Evolutionary conservation across 1,140 invertebrate species (phyloP), one percentile per base, ranked within the genome.

Genomic region (Bombus soroeensis): DNA sequence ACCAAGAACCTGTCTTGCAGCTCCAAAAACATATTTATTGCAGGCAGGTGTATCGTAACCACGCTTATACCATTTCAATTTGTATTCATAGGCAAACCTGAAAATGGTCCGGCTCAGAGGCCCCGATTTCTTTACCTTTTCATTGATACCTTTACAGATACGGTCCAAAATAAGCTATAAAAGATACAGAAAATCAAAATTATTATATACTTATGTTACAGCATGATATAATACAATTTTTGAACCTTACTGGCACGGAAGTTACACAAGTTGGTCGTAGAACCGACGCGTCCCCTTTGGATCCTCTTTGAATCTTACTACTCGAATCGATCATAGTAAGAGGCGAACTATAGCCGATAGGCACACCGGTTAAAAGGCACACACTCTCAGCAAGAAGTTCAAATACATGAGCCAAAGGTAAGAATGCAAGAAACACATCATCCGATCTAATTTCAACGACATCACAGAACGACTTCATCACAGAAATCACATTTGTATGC

Each of bases 391-490:
- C 97, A 73, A 98, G 96, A 68, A 99, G 96, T 95, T 99, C 99
- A 90, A 99, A 98, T 3, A 99, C 99, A 95, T 99, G 99, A 68
- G 99, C 99, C 73, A 99, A 95, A 22, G 99, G 99, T 80, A 99
- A 96, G 95, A 99, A 99, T 64, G 98, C 99, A 93, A 99, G 97
- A 89, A 99, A 98, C 28, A 98, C 96, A 93, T 99, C 99, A 84
- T 97, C 96, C 1, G 96, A 94, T 92, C 94, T 96, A 73, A 98
- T 97, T 47, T 96, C 94, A 32, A 98, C 97, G 68, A 97, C 97
- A 92, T 98, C 97, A 57, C 97, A 97, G 94, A 99, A 99, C 10
- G 98, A 97, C 91, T 98, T 97, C 91, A 99, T 96, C 6, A 98
- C 98, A 57, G 97, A 96, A 86, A 99, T 96, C 91, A 99, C 97